phyloP scores from a whole-genome alignment of 2,797 vertebrate species.

The Corythornis leucogaster region DNA sequence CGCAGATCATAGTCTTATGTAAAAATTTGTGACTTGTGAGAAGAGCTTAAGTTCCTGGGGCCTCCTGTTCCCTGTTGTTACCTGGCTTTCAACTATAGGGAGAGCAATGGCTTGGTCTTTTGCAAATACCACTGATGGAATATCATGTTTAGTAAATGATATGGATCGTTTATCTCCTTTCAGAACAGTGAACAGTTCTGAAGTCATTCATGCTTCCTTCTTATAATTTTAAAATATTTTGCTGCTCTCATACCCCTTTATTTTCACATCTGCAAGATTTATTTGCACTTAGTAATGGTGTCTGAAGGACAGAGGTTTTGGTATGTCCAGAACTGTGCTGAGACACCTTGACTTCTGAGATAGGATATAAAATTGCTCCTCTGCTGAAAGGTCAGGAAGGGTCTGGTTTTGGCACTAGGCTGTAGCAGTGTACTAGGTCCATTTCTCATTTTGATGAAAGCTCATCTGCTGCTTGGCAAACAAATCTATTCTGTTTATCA shows the following conservation, averaged over 20 bases:
- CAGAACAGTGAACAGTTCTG: not conserved
- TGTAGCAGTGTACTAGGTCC: not conserved
- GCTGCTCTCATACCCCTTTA: not conserved
- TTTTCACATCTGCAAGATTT: not conserved
- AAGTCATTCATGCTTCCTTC: not conserved
- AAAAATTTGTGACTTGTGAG: not conserved
- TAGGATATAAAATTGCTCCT: not conserved
- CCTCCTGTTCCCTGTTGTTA: not conserved
- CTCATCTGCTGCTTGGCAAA: not conserved
- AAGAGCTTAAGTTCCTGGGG: not conserved
- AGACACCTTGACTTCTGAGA: not conserved
- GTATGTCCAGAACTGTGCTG: not conserved
- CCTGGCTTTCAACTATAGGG: not conserved
- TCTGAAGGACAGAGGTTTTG: not conserved
- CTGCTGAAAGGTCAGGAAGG: not conserved
- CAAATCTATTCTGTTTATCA: not conserved
- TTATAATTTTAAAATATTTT: not conserved
- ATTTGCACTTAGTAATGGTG: not conserved
- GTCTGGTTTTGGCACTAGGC: not conserved
- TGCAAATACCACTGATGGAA: not conserved
- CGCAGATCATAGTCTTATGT: not conserved
- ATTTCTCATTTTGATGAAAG: not conserved
- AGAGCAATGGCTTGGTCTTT: not conserved
- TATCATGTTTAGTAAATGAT: not conserved
- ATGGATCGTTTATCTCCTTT: not conserved